Evolutionary conservation across 1,140 invertebrate species (phyloP), one percentile per base, ranked within the genome.

Genomic region (Matsumurasca onukii): DNA sequence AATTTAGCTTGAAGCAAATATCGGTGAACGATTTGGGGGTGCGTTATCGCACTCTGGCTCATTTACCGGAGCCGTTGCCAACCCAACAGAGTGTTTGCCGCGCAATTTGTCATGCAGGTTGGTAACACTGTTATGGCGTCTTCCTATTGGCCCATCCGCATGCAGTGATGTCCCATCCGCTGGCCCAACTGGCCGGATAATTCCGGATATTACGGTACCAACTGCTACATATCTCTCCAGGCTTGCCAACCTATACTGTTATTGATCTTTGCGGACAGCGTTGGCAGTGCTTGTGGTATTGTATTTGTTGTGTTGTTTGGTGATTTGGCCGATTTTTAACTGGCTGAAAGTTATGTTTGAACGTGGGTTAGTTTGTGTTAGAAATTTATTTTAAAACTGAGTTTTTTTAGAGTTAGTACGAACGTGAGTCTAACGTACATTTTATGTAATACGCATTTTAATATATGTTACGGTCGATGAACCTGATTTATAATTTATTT

Each of bases 61-160:
- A 59, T 59, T 59, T 59, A 24, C 22, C 55, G 22, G 55, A 12
- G 25, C 22, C 55, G 30, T 59, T 59, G 55, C 55, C 55, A 59
- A 59, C 55, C 55, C 30, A 59, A 59, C 55, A 59, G 55, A 59
- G 55, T 59, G 55, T 59, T 59, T 59, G 55, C 55, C 55, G 55
- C 55, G 55, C 55, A 59, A 59, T 59, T 59, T 59, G 55, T 59
- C 55, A 59, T 27, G 55, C 55, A 59, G 55, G 55, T 59, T 59
- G 55, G 55, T 59, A 59, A 22, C 55, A 29, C 55, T 59, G 55
- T 27, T 59, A 59, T 59, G 55, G 55, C 55, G 25, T 27, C 55
- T 59, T 59, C 55, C 55, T 59, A 59, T 59, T 59, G 55, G 55
- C 55, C 30, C 55, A 59, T 59, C 55, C 55, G 55, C 55, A 59